phyloP scores from a whole-genome alignment of 2,113 vertebrate species.

The Apus apus region DNA sequence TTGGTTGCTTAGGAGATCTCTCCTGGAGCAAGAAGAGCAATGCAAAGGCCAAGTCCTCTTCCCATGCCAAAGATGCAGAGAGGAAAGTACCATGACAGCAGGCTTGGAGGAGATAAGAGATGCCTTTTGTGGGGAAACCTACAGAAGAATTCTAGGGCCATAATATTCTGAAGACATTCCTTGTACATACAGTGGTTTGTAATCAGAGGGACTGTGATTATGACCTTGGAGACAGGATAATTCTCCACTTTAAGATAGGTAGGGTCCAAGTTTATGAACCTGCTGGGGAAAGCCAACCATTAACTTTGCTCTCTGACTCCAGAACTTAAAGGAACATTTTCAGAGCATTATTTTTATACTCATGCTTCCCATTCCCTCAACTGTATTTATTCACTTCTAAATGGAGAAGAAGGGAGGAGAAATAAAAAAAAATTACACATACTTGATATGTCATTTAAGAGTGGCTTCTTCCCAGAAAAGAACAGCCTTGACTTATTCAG shows the following conservation, averaged over 20 bases:
- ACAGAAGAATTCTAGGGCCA: neutral
- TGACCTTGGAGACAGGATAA: neutral
- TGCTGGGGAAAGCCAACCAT: neutral
- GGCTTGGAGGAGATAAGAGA: neutral
- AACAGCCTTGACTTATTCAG: neutral
- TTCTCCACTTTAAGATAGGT: neutral
- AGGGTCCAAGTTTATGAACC: neutral
- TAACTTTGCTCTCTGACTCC: neutral
- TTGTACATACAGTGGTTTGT: neutral
- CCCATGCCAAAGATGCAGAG: neutral
- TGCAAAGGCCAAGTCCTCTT: neutral
- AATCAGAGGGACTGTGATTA: rapidly evolving
- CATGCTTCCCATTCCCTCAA: neutral
- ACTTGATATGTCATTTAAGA: neutral
- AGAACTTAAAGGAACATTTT: neutral
- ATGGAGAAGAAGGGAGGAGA: neutral
- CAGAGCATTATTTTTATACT: neutral
- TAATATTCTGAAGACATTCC: neutral
- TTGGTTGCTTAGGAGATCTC: neutral
- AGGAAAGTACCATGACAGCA: neutral
- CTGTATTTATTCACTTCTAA: neutral
- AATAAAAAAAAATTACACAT: neutral
- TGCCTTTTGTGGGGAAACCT: neutral
- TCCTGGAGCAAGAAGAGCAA: neutral
- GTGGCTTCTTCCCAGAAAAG: neutral